Conservation (phyloP, 2,888 invertebrate species). For the Euphydryas editha region DNA sequence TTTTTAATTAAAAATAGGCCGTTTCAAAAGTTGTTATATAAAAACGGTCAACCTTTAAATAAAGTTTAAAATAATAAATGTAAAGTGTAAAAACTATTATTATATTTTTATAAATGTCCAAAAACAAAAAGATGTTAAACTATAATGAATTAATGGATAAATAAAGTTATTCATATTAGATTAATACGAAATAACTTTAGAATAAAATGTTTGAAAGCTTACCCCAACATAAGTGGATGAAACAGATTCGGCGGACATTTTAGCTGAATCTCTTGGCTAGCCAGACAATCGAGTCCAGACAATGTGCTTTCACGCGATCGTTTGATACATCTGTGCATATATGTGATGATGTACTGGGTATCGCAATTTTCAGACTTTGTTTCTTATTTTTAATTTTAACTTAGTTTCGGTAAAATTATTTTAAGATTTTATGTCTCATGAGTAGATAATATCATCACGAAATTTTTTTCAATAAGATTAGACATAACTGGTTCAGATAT, state of each 20-base stretch:
- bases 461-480: background rate
- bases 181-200: background rate
- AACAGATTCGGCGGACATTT: constrained; percentile 15
- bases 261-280: constrained; percentile 19
- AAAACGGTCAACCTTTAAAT: too few relatives aligned
- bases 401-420: too few relatives aligned
- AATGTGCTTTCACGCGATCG: background rate
- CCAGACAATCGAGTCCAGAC: constrained; percentile 19
- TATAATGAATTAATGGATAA: too few relatives aligned
- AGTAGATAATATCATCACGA: background rate
- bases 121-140: too few relatives aligned
- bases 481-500: too few relatives aligned
- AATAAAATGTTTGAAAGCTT: background rate
- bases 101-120: too few relatives aligned
- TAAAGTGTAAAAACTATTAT: too few relatives aligned
- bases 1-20: too few relatives aligned
- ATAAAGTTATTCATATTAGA: background rate
- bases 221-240: constrained; percentile 11
- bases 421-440: too few relatives aligned
- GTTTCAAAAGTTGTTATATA: too few relatives aligned
- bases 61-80: too few relatives aligned
- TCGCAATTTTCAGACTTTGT: background rate
- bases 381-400: background rate
- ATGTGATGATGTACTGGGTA: background rate
- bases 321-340: background rate